Evolutionary conservation across 2,888 invertebrate genomes (phyloP).

Genomic region (Alitta virens): DNA sequence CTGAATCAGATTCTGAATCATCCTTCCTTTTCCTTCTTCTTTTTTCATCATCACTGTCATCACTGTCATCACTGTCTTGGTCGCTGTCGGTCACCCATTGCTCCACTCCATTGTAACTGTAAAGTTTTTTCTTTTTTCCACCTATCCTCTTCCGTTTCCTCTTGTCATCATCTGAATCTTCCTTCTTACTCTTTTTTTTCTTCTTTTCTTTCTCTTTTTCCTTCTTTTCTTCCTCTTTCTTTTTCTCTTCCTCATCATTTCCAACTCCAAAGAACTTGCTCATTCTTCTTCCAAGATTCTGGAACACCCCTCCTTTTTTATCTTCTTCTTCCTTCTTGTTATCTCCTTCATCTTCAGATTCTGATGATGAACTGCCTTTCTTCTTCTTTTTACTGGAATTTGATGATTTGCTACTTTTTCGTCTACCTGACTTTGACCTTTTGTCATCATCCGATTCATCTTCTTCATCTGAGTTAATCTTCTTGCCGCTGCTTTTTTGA

Average conservation of each 20-base stretch:
- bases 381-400: conserved; percentile 24
- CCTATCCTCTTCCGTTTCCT: background rate
- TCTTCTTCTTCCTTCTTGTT: background rate
- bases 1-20: conserved; percentile 4
- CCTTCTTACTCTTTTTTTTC: background rate
- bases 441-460: conserved; percentile 14
- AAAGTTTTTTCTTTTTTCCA: conserved; percentile 3
- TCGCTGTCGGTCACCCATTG: conserved; percentile 14
- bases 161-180: conserved; percentile 6
- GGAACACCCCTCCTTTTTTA: background rate
- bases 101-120: conserved; percentile 7
- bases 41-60: background rate
- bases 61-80: background rate
- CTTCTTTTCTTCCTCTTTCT: background rate
- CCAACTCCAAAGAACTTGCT: no score
- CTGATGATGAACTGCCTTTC: conserved; percentile 22
- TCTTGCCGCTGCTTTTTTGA: no score
- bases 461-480: conserved; percentile 29
- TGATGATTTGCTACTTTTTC: background rate
- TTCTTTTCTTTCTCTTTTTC: background rate
- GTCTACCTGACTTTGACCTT: background rate
- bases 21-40: background rate
- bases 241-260: no score
- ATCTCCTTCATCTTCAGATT: conserved; percentile 5
- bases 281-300: no score